Evolutionary conservation across 2,113 vertebrate genomes (phyloP).

Genomic region (Ictidomys tridecemlineatus): DNA sequence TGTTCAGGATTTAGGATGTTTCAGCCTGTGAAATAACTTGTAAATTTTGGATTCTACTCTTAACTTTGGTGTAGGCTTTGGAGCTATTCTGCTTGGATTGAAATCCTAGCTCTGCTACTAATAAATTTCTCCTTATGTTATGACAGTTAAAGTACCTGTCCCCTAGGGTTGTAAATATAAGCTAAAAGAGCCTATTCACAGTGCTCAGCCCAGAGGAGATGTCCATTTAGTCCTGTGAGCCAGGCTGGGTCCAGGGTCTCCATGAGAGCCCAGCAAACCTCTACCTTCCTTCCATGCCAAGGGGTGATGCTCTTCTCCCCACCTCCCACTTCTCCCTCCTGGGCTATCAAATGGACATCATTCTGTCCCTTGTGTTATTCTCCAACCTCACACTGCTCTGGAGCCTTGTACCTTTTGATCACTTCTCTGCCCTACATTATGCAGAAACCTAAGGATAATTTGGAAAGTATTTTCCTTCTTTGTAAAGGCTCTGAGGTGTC

Average conservation of each 20-base stretch:
- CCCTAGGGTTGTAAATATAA: background rate
- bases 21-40: background rate
- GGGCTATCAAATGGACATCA: no score
- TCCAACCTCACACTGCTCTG: no score
- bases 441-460: background rate
- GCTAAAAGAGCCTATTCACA: background rate
- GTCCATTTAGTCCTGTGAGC: no score
- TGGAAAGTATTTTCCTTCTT: background rate
- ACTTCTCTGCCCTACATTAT: background rate
- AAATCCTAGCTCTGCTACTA: background rate
- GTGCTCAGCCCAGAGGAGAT: background rate
- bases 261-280: accelerated
- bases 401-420: background rate
- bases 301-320: background rate
- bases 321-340: background rate
- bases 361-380: background rate
- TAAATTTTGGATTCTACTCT: background rate
- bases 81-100: background rate
- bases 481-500: background rate
- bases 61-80: background rate
- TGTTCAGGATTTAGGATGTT: background rate
- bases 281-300: no score
- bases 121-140: background rate
- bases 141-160: background rate
- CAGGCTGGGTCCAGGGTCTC: background rate